These are phyloP conservation scores for Perizoma flavofasciatum DNA, from an alignment of 2,888 invertebrate genomes.

Conservation along the genomic window DNA sequence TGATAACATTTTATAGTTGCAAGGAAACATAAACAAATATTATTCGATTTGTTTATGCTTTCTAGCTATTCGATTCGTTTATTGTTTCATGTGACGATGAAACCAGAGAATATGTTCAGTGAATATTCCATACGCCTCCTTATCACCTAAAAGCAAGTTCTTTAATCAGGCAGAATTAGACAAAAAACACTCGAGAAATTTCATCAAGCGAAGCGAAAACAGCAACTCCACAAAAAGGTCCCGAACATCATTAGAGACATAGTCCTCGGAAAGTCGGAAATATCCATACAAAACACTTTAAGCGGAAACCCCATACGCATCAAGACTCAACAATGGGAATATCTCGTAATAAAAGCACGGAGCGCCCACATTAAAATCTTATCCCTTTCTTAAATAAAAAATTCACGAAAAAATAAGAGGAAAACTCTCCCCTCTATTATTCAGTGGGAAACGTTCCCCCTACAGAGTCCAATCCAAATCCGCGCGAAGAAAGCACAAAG, in stretches of 20 bases:
- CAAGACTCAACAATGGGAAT: constrained; percentile 74
- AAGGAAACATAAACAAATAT: neutral
- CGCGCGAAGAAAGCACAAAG: constrained; percentile 62
- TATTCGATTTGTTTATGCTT: too few species aligned
- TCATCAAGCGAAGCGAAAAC: constrained; percentile 39
- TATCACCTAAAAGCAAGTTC: neutral
- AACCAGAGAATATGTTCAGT: too few species aligned
- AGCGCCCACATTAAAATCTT: constrained; percentile 83
- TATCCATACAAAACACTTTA: constrained; percentile 78
- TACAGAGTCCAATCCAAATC: constrained; percentile 50
- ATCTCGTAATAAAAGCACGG: constrained; percentile 79
- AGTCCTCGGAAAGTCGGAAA: constrained; percentile 53
- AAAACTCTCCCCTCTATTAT: constrained; percentile 78
- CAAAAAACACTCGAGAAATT: constrained; percentile 25
- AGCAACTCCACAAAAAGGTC: constrained; percentile 37
- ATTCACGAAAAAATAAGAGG: constrained; percentile 80
- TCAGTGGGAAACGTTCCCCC: constrained; percentile 65
- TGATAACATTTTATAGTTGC: too few species aligned
- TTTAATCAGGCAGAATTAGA: constrained; percentile 1
- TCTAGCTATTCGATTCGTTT: too few species aligned
- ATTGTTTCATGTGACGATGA: neutral
- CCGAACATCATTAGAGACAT: constrained; percentile 71
- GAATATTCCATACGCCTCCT: too few species aligned
- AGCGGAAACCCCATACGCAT: constrained; percentile 80
- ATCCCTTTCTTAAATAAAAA: constrained; percentile 84